Percentiles rank a stretch among this genome's conserved stretches.
phyloP scores from a whole-genome alignment of 2,113 vertebrate species.

The Bos javanicus region DNA sequence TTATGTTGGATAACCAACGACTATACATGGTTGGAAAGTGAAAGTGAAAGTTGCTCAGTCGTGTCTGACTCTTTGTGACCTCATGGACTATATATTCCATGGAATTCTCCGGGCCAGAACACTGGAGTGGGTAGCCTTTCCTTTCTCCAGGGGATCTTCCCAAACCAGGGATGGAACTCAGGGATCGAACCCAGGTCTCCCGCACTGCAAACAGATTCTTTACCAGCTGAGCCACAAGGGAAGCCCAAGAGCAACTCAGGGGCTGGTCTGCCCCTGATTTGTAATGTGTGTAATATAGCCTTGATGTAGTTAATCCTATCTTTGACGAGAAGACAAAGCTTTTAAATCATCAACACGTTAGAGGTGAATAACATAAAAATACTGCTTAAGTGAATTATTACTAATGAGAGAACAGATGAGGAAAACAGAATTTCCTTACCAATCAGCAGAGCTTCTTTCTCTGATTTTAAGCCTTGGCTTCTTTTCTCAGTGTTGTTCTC shows the following conservation, averaged over 20 bases:
- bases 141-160: background rate
- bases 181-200: background rate
- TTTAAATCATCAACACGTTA: background rate
- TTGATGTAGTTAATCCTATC: background rate
- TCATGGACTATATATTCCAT: background rate
- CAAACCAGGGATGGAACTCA: background rate
- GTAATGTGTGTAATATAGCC: background rate
- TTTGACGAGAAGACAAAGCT: constrained; percentile 6
- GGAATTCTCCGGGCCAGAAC: background rate
- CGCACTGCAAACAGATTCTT: fast-evolving
- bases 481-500: constrained; percentile 85
- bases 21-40: background rate
- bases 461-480: constrained; percentile 86
- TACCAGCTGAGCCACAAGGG: background rate
- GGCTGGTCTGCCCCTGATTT: background rate
- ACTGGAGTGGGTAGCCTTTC: background rate
- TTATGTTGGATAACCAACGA: background rate
- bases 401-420: background rate
- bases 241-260: background rate
- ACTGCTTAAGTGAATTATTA: background rate
- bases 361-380: background rate
- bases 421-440: constrained; percentile 80
- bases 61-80: fast-evolving
- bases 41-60: background rate
- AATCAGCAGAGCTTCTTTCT: constrained; percentile 91